Conservation (phyloP, 2,113 vertebrate species). For the Morphnarchus princeps region DNA sequence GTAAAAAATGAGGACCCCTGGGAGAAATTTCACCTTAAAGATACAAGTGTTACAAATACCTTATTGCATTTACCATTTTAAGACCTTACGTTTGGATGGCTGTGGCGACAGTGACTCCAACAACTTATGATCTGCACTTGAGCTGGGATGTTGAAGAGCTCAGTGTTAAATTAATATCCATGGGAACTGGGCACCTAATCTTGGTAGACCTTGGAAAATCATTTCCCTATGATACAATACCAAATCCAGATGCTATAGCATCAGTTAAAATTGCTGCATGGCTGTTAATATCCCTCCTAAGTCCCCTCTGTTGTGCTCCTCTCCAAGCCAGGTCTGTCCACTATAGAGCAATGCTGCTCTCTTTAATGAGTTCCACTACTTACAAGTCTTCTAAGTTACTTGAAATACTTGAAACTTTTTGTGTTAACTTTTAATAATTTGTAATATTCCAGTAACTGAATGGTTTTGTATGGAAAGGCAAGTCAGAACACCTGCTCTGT, state of each 20-base stretch:
- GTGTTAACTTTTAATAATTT: not conserved
- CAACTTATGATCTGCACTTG: too few relatives aligned
- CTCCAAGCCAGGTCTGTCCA: not conserved
- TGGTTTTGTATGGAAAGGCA: not conserved
- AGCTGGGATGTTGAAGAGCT: not conserved
- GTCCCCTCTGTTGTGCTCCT: not conserved
- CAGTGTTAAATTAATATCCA: not conserved
- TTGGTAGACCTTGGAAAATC: not conserved
- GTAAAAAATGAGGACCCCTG: not conserved
- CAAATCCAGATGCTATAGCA: not conserved
- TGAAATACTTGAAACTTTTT: not conserved
- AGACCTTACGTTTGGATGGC: rapidly evolving
- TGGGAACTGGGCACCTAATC: not conserved
- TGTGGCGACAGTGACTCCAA: rapidly evolving
- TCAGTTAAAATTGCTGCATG: not conserved
- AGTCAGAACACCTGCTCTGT: not conserved
- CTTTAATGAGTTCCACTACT: not conserved
- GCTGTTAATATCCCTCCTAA: not conserved
- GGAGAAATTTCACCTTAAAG: not conserved
- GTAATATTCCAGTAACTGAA: not conserved
- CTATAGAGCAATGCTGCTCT: not conserved
- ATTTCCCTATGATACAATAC: not conserved
- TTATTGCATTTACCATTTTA: not conserved
- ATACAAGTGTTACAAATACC: rapidly evolving
- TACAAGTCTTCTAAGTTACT: not conserved